Percentiles rank a stretch among this genome's conserved stretches.
Conservation (phyloP, 2,113 vertebrate species). For the Malurus alboscapulatus region DNA sequence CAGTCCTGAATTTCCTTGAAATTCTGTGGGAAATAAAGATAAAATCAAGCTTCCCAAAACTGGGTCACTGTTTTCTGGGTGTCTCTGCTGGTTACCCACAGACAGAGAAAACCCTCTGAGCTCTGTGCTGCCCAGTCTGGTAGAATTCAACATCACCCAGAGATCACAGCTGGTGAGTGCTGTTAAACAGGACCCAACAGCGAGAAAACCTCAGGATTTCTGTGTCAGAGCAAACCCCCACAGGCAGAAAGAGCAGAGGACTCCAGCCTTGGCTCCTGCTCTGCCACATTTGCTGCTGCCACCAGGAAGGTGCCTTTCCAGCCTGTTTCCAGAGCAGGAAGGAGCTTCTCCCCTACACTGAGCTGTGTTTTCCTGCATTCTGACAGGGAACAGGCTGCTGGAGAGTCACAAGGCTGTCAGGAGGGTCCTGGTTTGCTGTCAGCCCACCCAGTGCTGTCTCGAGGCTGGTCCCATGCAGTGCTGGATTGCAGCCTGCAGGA, state of each 20-base stretch:
- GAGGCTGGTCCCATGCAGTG: not conserved
- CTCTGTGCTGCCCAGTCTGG: fast-evolving
- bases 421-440: not conserved
- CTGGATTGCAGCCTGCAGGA: not conserved
- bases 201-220: not conserved
- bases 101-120: not conserved
- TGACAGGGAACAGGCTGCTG: not conserved
- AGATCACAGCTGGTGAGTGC: not conserved
- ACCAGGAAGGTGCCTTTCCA: not conserved
- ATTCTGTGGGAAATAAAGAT: not conserved
- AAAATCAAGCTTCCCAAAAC: not conserved
- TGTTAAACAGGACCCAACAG: not conserved
- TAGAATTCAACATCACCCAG: not conserved
- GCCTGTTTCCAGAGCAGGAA: not conserved
- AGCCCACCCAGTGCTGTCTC: not conserved
- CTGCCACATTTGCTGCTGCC: not conserved
- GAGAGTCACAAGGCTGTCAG: fast-evolving
- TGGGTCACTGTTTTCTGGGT: not conserved
- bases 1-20: not conserved
- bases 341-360: not conserved
- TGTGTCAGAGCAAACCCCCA: not conserved
- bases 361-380: not conserved
- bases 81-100: not conserved
- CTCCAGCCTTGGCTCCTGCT: not conserved
- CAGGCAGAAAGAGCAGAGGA: not conserved